These are phyloP conservation scores for Papilio glaucus DNA, from an alignment of 1,140 invertebrate genomes.

Conservation along the genomic window DNA sequence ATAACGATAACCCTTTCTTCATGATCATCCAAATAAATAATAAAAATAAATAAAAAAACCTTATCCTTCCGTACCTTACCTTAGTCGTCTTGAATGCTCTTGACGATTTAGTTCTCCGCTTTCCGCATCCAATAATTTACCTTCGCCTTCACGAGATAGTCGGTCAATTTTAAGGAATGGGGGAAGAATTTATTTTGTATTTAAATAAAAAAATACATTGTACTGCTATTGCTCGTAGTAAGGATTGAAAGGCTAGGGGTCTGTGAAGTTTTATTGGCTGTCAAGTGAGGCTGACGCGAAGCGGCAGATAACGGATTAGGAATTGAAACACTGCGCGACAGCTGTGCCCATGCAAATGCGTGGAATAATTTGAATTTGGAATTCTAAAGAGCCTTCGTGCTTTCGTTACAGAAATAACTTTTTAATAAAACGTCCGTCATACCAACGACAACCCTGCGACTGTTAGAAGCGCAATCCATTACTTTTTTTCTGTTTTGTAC, in stretches of 20 bases:
- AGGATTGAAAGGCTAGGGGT: neutral
- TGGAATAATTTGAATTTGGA: conserved; percentile 43
- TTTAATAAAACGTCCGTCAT: conserved; percentile 4
- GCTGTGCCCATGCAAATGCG: conserved; percentile 44
- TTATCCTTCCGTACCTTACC: too few relatives aligned
- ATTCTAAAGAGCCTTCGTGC: neutral
- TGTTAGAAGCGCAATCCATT: neutral
- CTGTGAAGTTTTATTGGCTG: conserved; percentile 34
- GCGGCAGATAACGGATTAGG: conserved; percentile 39
- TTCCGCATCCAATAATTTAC: too few relatives aligned
- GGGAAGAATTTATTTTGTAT: neutral
- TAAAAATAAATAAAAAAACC: too few relatives aligned
- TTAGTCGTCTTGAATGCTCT: too few relatives aligned
- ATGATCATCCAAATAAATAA: too few relatives aligned
- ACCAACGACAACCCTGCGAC: neutral
- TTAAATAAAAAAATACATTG: neutral
- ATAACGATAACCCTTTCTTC: too few relatives aligned
- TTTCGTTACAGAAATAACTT: neutral
- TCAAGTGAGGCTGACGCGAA: conserved; percentile 15
- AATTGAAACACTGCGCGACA: conserved; percentile 40
- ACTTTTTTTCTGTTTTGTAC: neutral
- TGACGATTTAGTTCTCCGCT: too few relatives aligned
- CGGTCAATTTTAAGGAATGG: neutral
- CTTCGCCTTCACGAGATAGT: too few relatives aligned
- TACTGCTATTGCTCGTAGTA: neutral